phyloP scores from a whole-genome alignment of 1,140 invertebrate species.

The Lutraria rhynchaena region DNA sequence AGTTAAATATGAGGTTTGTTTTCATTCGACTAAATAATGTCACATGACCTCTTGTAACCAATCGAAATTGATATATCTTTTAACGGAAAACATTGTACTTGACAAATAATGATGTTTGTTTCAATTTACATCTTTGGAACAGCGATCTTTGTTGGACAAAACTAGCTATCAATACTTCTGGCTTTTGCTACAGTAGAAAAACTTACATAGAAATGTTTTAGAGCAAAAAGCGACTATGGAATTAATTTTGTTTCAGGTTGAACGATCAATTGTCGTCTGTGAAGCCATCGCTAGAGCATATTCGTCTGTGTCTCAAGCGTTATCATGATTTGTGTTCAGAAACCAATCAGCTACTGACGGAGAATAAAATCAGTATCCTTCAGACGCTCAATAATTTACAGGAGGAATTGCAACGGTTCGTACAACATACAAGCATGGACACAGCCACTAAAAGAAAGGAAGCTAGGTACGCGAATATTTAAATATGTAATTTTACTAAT shows the following conservation, averaged over 20 bases:
- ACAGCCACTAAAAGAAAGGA: constrained; percentile 35
- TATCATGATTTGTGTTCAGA: constrained; percentile 8
- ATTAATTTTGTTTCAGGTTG: constrained; percentile 14
- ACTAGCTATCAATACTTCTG: too few relatives aligned
- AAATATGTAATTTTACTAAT: too few relatives aligned
- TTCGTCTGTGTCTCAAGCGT: constrained; percentile 9
- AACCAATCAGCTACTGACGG: constrained; percentile 17
- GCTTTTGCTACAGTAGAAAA: too few relatives aligned
- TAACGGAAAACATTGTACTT: too few relatives aligned
- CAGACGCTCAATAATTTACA: constrained; percentile 31
- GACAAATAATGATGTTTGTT: too few relatives aligned
- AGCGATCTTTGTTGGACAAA: too few relatives aligned
- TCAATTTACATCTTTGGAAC: too few relatives aligned
- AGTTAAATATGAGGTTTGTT: constrained; percentile 24
- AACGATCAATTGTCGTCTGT: constrained; percentile 26
- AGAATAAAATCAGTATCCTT: constrained; percentile 28
- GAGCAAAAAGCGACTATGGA: too few relatives aligned
- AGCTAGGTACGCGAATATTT: constrained; percentile 26
- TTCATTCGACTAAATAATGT: background rate
- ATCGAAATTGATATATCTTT: too few relatives aligned
- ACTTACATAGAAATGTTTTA: too few relatives aligned
- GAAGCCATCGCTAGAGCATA: constrained; percentile 29
- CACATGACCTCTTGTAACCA: background rate
- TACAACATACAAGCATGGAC: constrained; percentile 38
- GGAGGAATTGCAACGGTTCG: constrained; percentile 22